A percentile compares a stretch with the other conserved stretches of the same genome.
phyloP scores from a whole-genome alignment of 2,797 vertebrate species.

The Syngnathus acus region DNA sequence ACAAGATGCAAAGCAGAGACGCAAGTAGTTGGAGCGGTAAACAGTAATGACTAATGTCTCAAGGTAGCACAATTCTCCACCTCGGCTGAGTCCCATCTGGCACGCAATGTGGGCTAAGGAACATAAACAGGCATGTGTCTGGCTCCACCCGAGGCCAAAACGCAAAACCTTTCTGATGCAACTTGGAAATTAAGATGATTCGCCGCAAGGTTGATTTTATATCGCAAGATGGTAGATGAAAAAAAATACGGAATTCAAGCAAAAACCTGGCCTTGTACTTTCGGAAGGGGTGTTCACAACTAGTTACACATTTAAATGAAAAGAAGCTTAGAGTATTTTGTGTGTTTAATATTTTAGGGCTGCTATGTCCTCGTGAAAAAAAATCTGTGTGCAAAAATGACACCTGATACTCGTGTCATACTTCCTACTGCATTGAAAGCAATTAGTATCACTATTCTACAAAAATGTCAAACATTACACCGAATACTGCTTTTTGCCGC shows the following conservation, averaged over 20 bases:
- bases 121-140: constrained; percentile 57
- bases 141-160: constrained; percentile 21
- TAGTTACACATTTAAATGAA: too few relatives aligned
- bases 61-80: constrained; percentile 44
- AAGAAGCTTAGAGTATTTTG: not conserved
- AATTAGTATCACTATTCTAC: too few relatives aligned
- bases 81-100: constrained; percentile 54
- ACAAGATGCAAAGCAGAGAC: constrained; percentile 41
- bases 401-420: too few relatives aligned
- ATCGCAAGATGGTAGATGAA: not conserved
- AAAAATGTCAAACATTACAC: too few relatives aligned
- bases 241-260: too few relatives aligned
- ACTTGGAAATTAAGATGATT: constrained; percentile 1
- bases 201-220: not conserved
- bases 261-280: not conserved
- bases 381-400: too few relatives aligned
- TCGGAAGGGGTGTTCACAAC: too few relatives aligned
- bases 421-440: too few relatives aligned
- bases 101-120: constrained; percentile 60
- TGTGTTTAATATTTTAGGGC: too few relatives aligned
- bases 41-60: constrained; percentile 59
- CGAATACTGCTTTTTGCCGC: too few relatives aligned
- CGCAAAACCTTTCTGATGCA: constrained; percentile 15
- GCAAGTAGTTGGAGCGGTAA: constrained; percentile 40
- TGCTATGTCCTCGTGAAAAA: too few relatives aligned